Percentiles rank a stretch among this genome's conserved stretches.
These are phyloP conservation scores for Orussus abietinus DNA, from an alignment of 1,140 invertebrate species.

Conservation along the genomic window DNA sequence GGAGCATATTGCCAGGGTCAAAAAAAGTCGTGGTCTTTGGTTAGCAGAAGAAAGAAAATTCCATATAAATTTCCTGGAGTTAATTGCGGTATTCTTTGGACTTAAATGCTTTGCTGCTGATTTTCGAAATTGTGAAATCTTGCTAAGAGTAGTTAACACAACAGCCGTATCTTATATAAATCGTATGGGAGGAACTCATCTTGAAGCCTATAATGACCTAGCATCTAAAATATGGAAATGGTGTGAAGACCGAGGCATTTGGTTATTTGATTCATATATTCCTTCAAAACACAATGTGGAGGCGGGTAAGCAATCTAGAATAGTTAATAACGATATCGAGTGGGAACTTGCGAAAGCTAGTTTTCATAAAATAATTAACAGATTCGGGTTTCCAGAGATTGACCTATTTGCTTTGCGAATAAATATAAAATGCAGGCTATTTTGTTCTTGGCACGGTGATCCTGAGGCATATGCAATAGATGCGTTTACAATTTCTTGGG, in stretches of 20 bases:
- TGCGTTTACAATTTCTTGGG: constrained; percentile 25
- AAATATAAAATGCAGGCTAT: constrained; percentile 24
- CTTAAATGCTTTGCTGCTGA: too few relatives aligned
- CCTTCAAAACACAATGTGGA: constrained; percentile 23
- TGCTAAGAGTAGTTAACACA: too few relatives aligned
- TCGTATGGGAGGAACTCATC: constrained; percentile 27
- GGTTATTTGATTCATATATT: constrained; percentile 21
- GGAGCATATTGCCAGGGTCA: too few relatives aligned
- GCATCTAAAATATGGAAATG: constrained; percentile 27
- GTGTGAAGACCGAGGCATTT: constrained; percentile 22
- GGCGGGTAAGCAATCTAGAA: constrained; percentile 24
- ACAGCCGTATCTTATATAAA: constrained; percentile 27
- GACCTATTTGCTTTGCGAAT: constrained; percentile 25
- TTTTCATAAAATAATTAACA: constrained; percentile 19
- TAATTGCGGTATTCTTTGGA: too few relatives aligned
- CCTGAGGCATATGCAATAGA: constrained; percentile 20
- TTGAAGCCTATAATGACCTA: constrained; percentile 16
- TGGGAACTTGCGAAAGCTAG: constrained; percentile 14
- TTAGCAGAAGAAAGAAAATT: too few relatives aligned
- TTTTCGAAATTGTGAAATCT: too few relatives aligned
- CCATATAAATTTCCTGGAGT: too few relatives aligned
- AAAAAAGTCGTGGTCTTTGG: too few relatives aligned
- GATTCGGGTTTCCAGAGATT: constrained; percentile 24
- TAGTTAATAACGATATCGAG: constrained; percentile 17
- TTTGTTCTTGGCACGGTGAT: constrained; percentile 24